These are phyloP conservation scores for Melierax canorus DNA, from an alignment of 2,113 vertebrate genomes.

Conservation along the genomic window DNA sequence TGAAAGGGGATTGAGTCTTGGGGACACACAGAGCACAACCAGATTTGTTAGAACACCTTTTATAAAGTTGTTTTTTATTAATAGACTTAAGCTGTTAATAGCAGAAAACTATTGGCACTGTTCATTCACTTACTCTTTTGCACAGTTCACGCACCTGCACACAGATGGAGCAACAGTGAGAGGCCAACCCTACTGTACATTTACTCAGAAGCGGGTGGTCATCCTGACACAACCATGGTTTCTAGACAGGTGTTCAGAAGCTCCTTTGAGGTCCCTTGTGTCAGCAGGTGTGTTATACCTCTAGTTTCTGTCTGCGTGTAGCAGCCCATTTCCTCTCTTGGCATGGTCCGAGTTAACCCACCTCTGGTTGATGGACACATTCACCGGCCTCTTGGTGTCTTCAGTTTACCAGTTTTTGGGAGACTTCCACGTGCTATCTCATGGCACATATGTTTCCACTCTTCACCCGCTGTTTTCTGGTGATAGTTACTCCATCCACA, in stretches of 20 bases:
- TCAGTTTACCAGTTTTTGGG: neutral
- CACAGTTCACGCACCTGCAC: neutral
- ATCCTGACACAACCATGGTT: neutral
- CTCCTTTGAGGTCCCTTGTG: neutral
- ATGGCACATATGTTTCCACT: rapidly evolving
- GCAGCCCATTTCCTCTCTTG: neutral
- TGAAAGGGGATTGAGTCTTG: neutral
- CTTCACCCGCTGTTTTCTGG: neutral
- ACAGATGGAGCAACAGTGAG: neutral
- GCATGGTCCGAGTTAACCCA: rapidly evolving
- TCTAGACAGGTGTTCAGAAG: neutral
- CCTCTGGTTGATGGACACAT: rapidly evolving
- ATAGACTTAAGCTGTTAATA: neutral
- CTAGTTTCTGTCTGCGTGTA: neutral
- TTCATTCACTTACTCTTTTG: neutral
- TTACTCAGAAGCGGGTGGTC: neutral
- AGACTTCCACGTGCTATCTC: rapidly evolving
- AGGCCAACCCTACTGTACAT: neutral
- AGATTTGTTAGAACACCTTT: neutral
- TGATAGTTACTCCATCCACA: neutral
- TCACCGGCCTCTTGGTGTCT: neutral
- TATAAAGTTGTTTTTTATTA: neutral
- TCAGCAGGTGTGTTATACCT: neutral
- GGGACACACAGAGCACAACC: neutral
- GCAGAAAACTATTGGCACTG: neutral